phyloP scores from a whole-genome alignment of 2,888 invertebrate genomes.

The Sialis lutaria region DNA sequence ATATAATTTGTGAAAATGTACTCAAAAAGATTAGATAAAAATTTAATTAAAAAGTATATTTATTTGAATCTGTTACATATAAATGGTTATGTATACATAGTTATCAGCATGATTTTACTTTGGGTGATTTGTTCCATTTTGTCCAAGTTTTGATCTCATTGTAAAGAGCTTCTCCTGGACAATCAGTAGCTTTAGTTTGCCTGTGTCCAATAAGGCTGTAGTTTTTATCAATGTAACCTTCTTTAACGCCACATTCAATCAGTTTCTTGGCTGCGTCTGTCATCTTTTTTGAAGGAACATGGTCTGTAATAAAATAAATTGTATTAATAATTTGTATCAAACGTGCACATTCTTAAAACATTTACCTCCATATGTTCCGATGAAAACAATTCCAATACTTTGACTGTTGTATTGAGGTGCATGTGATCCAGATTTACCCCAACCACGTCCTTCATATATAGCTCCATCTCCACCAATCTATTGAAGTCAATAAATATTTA shows the following conservation, averaged over 20 bases:
- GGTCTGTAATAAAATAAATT: constrained; percentile 16
- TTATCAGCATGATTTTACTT: background rate
- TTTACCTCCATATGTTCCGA: constrained; percentile 33
- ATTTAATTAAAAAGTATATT: too few relatives aligned
- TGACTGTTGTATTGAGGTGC: constrained; percentile 37
- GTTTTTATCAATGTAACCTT: constrained; percentile 22
- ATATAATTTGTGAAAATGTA: too few relatives aligned
- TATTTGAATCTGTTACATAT: too few relatives aligned
- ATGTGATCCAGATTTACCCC: constrained; percentile 41
- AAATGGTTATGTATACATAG: background rate
- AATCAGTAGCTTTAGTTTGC: constrained; percentile 25
- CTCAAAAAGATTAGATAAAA: too few relatives aligned
- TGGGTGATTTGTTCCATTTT: constrained; percentile 8
- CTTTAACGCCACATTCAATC: constrained; percentile 23
- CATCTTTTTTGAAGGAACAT: constrained; percentile 20
- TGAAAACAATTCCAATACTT: constrained; percentile 43
- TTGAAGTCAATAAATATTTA: background rate
- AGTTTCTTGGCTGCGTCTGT: constrained; percentile 23
- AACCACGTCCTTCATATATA: constrained; percentile 46
- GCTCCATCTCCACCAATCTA: constrained; percentile 44
- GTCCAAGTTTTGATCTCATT: constrained; percentile 29
- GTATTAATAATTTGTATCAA: background rate
- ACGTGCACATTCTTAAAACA: background rate
- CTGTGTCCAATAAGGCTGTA: constrained; percentile 25
- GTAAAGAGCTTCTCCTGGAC: constrained; percentile 28